Conservation (phyloP, 1,140 invertebrate species). For the Chrysopa pallens region DNA sequence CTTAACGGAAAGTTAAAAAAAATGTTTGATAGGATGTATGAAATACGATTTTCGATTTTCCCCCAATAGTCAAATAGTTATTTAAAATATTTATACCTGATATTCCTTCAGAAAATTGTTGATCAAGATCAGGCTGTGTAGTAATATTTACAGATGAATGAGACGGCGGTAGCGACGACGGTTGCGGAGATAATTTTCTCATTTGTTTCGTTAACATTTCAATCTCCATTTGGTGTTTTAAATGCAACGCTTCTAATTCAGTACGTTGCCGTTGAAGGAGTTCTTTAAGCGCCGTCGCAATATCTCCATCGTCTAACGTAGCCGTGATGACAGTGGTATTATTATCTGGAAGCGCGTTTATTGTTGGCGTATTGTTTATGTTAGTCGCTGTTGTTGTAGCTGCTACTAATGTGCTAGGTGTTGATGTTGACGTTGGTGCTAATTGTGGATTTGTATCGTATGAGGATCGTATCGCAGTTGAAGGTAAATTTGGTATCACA, state of each 20-base stretch:
- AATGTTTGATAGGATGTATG: no score
- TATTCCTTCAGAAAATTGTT: no score
- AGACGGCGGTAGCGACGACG: constrained; percentile 38
- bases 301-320: neutral
- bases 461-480: no score
- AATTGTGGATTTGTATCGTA: no score
- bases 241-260: neutral
- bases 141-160: constrained; percentile 49
- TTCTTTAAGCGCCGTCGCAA: neutral
- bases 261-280: neutral
- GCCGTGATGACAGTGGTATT: neutral
- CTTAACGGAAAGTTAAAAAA: no score
- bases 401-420: neutral
- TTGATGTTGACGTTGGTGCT: neutral
- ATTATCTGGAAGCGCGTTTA: neutral
- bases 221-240: neutral
- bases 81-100: no score
- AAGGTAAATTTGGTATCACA: no score
- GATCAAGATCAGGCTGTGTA: no score
- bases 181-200: constrained; percentile 5
- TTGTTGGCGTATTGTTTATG: neutral
- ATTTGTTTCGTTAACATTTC: neutral
- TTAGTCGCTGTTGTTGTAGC: neutral
- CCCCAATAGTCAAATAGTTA: no score
- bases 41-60: no score